A percentile compares a stretch with the other conserved stretches of the same genome.
These are phyloP conservation scores for Bellardia bayeri DNA, from an alignment of 2,888 invertebrate genomes.

Conservation along the genomic window DNA sequence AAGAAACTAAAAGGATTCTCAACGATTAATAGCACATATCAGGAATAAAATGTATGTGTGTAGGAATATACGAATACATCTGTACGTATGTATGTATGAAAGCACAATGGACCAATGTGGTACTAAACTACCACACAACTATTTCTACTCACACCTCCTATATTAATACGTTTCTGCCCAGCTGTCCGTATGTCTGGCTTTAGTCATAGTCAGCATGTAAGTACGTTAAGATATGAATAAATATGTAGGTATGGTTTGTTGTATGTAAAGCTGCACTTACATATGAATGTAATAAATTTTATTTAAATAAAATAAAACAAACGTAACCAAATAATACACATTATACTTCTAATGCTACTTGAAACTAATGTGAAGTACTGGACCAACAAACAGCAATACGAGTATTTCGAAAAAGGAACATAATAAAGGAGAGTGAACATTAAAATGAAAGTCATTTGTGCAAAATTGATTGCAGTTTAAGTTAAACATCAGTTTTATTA, in stretches of 20 bases:
- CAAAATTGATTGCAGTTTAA: slow-evolving; percentile 66
- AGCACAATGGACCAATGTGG: slow-evolving; percentile 12
- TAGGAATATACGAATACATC: not conserved
- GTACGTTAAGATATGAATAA: not conserved
- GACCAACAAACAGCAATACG: not conserved
- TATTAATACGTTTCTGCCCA: not conserved
- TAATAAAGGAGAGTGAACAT: slow-evolving; percentile 17
- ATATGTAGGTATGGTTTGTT: not conserved
- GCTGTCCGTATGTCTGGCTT: not conserved
- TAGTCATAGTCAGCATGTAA: not conserved
- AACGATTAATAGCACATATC: slow-evolving; percentile 66
- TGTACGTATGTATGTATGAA: not conserved
- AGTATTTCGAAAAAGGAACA: not conserved
- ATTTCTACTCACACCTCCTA: not conserved
- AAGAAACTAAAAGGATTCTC: slow-evolving; percentile 44
- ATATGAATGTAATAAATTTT: slow-evolving; percentile 61
- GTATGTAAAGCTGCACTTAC: slow-evolving; percentile 9
- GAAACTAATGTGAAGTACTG: not conserved
- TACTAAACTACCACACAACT: not conserved
- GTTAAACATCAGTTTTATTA: slow-evolving; percentile 29
- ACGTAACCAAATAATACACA: slow-evolving; percentile 25
- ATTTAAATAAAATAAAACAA: slow-evolving; percentile 62
- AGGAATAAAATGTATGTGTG: slow-evolving; percentile 41
- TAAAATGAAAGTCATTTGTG: slow-evolving; percentile 64
- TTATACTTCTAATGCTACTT: not conserved